Base-by-base conservation (phyloP, 2,113 vertebrate genomes). In the Cyanoramphus novaezelandiae region DNA sequence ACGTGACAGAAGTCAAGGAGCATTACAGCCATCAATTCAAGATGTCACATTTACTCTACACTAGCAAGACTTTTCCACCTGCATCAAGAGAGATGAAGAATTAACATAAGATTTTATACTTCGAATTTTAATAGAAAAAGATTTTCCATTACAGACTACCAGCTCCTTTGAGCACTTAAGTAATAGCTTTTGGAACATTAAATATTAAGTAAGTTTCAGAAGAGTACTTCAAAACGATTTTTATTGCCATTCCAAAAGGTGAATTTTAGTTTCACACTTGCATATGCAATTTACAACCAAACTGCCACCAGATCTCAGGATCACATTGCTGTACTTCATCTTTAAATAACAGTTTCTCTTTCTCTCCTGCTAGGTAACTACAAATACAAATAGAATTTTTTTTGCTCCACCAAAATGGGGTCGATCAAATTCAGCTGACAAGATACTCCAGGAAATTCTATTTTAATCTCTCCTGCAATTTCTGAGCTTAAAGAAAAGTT, bases 381-480 rank as follows among this genome's bases (percentile, higher is more conserved):
- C 89, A 92, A 93, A 95, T 81, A 81, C 92, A 90, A 86, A 96
- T 13, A 92, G 86, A 96, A 87, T 76, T 94, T 49, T 94, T 49
- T 37, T n/a, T 84, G 88, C 83, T 93, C 79, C 78, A 82, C 62
- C 70, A 91, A 92, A 96, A 95, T 2, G 49, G 8, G 78, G 70
- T 93, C 11, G 49, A 93, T 92, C 86, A 76, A 94, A 94, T 93
- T 90, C 90, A 95, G 92, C 81, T 92, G 95, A 95, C 88, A 95
- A 93, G 88, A 88, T 47, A 74, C 41, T 64, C 80, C 80, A 74
- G 88, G 70, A 94, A 95, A 93, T 93, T 89, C 80, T 95, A 94
- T 94, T 95, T 94, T 93, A 94, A 96, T 85, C 80, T 53, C 72
- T 55, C 47, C 80, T 79, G 44, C 87, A 91, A 93, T 69, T 95